These are phyloP conservation scores for Istiophorus platypterus DNA, from an alignment of 2,113 vertebrate genomes.

Conservation along the genomic window DNA sequence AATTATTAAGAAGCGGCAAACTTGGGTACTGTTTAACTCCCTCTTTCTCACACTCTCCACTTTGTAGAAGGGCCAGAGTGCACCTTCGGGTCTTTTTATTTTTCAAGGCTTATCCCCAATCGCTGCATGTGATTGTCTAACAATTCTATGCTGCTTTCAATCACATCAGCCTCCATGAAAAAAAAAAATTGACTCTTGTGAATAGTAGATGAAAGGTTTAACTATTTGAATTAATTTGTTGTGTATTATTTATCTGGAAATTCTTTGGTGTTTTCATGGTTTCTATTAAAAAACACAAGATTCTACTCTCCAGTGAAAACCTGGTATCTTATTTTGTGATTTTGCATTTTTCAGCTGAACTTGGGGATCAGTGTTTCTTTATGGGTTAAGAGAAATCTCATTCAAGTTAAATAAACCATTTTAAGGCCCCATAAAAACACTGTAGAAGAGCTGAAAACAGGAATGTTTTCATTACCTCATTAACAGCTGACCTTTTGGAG, in stretches of 20 bases:
- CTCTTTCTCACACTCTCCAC: conserved; percentile 76
- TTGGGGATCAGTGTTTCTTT: neutral
- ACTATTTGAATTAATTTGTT: no score
- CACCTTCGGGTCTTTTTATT: conserved; percentile 65
- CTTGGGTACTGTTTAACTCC: conserved; percentile 66
- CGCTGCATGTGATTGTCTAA: conserved; percentile 61
- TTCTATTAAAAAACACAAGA: no score
- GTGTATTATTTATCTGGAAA: no score
- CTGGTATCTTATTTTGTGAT: neutral
- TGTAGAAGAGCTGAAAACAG: neutral
- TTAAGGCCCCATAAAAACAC: neutral
- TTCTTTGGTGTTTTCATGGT: neutral
- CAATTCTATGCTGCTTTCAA: conserved; percentile 70
- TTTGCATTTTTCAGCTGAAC: neutral
- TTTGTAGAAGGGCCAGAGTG: conserved; percentile 72
- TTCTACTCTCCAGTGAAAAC: neutral
- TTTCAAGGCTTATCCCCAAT: conserved; percentile 59
- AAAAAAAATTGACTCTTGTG: conserved; percentile 58
- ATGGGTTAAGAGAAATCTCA: neutral
- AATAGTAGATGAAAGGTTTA: conserved; percentile 63
- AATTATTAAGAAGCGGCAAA: conserved; percentile 69
- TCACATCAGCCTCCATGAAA: conserved; percentile 57
- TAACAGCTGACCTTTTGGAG: neutral
- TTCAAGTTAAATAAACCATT: neutral
- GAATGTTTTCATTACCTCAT: neutral